phyloP scores from a whole-genome alignment of 2,113 vertebrate species.

The Neogobius melanostomus region DNA sequence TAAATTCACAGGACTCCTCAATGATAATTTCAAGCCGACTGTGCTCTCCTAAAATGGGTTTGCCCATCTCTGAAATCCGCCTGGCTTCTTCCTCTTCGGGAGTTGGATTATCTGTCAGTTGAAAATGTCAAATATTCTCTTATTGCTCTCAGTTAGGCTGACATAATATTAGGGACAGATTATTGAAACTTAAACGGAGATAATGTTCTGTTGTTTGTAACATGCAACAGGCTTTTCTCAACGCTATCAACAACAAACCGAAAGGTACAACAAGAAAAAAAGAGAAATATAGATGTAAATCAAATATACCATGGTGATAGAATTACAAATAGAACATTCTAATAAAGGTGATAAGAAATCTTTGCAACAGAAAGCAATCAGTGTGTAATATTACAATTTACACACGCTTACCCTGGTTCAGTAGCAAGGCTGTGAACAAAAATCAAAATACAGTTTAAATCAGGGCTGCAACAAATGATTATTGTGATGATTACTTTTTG shows the following conservation, averaged over 20 bases:
- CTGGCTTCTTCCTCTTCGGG: slow-evolving; percentile 86
- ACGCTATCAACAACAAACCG: not conserved
- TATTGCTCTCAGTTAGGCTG: not conserved
- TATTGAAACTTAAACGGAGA: not conserved
- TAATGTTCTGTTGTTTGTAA: not conserved
- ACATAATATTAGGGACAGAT: not conserved
- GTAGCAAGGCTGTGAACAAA: slow-evolving; percentile 78
- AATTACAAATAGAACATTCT: not conserved
- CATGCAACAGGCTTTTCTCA: not conserved
- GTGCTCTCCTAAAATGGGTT: slow-evolving; percentile 87
- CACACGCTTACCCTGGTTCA: slow-evolving; percentile 84
- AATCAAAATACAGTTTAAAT: slow-evolving; percentile 52
- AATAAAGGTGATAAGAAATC: not conserved
- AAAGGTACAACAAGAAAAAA: not conserved
- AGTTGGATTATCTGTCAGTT: slow-evolving; percentile 65
- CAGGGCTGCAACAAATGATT: not conserved
- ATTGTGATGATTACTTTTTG: not conserved
- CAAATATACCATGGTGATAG: not conserved
- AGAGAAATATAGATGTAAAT: not conserved
- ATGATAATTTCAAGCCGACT: slow-evolving; percentile 86
- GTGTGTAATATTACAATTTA: not conserved
- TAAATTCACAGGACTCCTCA: slow-evolving; percentile 90
- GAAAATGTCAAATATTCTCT: slow-evolving; percentile 7
- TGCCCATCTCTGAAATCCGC: slow-evolving; percentile 89
- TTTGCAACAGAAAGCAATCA: slow-evolving; percentile 1